Conservation (phyloP, 1,140 invertebrate genomes). For the Ruditapes philippinarum region DNA sequence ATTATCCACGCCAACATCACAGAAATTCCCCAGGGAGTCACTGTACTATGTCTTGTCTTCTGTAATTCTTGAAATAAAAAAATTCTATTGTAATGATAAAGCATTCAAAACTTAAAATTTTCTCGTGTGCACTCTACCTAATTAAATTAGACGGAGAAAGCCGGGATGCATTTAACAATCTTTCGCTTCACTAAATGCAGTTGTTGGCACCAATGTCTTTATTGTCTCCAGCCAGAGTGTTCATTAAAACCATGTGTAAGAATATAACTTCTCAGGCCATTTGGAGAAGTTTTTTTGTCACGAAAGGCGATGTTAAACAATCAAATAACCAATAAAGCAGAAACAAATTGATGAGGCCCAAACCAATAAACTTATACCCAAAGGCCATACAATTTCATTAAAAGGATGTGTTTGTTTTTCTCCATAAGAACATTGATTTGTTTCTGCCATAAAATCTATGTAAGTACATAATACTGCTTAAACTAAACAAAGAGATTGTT, state of each 20-base stretch:
- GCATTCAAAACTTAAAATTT: neutral
- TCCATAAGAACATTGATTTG: neutral
- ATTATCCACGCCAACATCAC: neutral
- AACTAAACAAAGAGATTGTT: too few relatives aligned
- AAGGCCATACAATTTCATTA: conserved; percentile 22
- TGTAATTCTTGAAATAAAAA: neutral
- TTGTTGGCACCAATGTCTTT: neutral
- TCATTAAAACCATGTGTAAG: neutral
- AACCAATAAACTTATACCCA: conserved; percentile 12
- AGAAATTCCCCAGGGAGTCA: neutral
- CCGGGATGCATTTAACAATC: neutral
- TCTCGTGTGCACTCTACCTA: neutral
- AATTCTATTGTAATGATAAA: neutral
- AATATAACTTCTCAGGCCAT: neutral
- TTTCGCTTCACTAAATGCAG: conserved; percentile 2
- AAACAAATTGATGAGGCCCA: conserved; percentile 22
- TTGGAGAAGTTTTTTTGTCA: neutral
- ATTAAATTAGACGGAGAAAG: neutral
- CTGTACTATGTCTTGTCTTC: neutral
- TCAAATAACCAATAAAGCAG: conserved; percentile 16
- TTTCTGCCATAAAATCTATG: neutral
- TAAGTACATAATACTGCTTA: neutral
- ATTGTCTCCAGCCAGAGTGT: too few relatives aligned
- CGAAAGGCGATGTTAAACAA: neutral
- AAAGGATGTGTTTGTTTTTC: neutral